phyloP scores from a whole-genome alignment of 2,888 invertebrate species.

The Drosophila nigricruria region DNA sequence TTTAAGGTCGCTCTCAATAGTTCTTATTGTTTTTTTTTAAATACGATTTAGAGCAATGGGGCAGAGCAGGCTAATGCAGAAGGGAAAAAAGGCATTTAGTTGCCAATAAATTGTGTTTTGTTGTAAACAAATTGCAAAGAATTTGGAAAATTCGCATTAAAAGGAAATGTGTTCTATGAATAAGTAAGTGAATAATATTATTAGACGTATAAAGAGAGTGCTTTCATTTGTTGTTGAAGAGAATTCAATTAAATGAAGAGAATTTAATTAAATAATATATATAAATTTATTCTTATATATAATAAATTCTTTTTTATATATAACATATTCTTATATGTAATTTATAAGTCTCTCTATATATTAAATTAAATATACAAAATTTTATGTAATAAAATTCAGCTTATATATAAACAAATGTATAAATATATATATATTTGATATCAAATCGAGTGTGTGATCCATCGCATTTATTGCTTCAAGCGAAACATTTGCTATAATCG shows the following conservation, averaged over 20 bases:
- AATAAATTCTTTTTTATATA: no score
- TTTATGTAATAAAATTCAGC: no score
- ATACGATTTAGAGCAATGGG: neutral
- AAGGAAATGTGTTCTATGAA: conserved; percentile 23
- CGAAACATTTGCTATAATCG: conserved; percentile 28
- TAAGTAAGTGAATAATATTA: conserved; percentile 4
- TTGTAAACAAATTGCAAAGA: conserved; percentile 51
- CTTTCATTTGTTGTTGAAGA: neutral
- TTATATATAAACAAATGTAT: neutral
- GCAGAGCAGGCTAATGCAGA: neutral
- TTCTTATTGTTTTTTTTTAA: conserved; percentile 1
- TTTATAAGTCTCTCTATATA: no score
- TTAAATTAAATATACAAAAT: no score
- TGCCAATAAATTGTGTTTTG: conserved; percentile 38
- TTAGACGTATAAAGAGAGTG: neutral
- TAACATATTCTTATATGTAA: no score
- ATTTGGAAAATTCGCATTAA: conserved; percentile 28
- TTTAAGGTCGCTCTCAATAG: neutral
- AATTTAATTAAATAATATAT: no score
- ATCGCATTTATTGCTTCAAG: neutral
- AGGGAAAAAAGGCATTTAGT: conserved; percentile 10
- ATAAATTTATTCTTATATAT: no score
- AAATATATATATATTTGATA: neutral
- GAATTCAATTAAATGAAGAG: neutral
- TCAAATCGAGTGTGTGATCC: neutral